Evolutionary conservation across 1,140 invertebrate genomes (phyloP), one percentile per base, ranked within the genome.

Genomic region (Spodoptera litura): DNA sequence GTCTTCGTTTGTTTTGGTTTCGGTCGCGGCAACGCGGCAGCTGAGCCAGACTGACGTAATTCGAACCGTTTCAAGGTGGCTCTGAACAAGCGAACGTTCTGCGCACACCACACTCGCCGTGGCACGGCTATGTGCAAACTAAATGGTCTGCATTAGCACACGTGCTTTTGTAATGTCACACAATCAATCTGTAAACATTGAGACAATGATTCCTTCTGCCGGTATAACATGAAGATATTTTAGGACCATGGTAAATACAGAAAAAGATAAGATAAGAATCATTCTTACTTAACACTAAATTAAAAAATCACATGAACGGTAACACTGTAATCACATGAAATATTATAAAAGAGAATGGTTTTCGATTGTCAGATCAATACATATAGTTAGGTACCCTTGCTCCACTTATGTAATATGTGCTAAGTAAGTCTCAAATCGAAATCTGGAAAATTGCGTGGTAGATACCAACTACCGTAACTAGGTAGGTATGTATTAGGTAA

Each of bases 11-110:
- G 80, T 90, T 91, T 88, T 86, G 87, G 81, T 84, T 81, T 75
- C 71, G 77, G 83, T 81, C 78, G 49, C 80, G 68, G 83, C 72
- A 68, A 59, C 59, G 38, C 38, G 38, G 38, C 38, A 4, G 4
- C 38, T 82, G 81, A 85, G 83, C 82, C 74, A 82, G 82, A 88
- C 77, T 93, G 92, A 93, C 92, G 92, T 91, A 91, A 91, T 87
- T 79, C 83, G 62, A 83, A 80, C 82, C 80, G 73, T 74, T 78
- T 79, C 73, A 66, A 71, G 82, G 66, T 77, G 55, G 80, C 44
- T 20, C 20, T 8, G 51, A 61, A 53, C 64, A 62, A 25, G 83
- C 74, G 61, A 51, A 62, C 79, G 82, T 78, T 84, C 78, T 81
- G 71, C 85, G 88, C 84, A 77, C 85, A 81, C 78, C 38, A 44